A percentile compares a stretch with the other conserved stretches of the same genome.
Evolutionary conservation across 2,113 vertebrate species (phyloP).

Genomic region (Felis catus): F.catus_Fca126_mat1.0 CM031425.1:52682501-52683000

Average conservation of each 20-base stretch:
- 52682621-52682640: neutral
- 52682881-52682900: neutral
- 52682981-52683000: neutral
- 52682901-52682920: neutral
- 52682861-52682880: neutral
- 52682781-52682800: neutral
- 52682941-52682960: neutral
- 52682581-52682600: neutral
- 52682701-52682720: neutral
- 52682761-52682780: neutral
- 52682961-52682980: neutral
- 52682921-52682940: neutral
- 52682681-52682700: neutral
- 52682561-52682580: neutral
- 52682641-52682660: neutral
- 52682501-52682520: accelerated
- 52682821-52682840: neutral
- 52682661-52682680: neutral
- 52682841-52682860: neutral
- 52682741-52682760: neutral
- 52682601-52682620: neutral
- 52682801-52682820: neutral
- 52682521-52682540: neutral
- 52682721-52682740: neutral
- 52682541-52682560: neutral